phyloP scores from a whole-genome alignment of 2,888 invertebrate species.

The Odiellus spinosus region DNA sequence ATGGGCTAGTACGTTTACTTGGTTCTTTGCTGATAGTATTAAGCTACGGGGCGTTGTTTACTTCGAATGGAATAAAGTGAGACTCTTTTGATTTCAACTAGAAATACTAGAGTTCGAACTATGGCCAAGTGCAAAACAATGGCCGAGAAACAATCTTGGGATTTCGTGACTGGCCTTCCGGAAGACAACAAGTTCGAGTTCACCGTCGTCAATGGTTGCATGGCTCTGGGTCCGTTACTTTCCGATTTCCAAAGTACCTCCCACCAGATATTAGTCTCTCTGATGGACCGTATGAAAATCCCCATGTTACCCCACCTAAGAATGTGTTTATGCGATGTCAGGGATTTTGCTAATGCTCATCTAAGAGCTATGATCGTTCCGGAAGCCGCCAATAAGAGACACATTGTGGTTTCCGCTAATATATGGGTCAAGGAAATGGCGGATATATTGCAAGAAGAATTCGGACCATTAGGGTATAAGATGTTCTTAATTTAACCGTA shows the following conservation, averaged over 20 bases:
- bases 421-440: constrained; percentile 31
- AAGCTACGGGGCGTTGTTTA: too few species aligned
- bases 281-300: constrained; percentile 25
- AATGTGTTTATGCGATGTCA: constrained; percentile 24
- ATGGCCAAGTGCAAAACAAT: constrained; percentile 33
- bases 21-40: too few species aligned
- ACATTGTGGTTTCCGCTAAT: constrained; percentile 21
- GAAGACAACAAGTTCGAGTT: constrained; percentile 29
- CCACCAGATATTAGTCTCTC: constrained; percentile 20
- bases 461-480: constrained; percentile 21
- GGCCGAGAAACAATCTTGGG: constrained; percentile 37
- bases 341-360: constrained; percentile 31
- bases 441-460: constrained; percentile 25
- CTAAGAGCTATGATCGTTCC: constrained; percentile 26
- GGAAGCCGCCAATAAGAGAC: constrained; percentile 29
- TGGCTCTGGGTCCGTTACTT: constrained; percentile 34
- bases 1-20: too few species aligned
- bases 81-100: too few species aligned
- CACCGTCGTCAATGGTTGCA: constrained; percentile 33
- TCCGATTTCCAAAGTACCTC: constrained; percentile 19
- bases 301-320: constrained; percentile 23
- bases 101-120: constrained; percentile 10
- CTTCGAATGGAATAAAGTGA: constrained; percentile 19
- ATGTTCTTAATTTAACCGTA: too few species aligned
- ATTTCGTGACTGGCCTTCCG: constrained; percentile 31